phyloP scores from a whole-genome alignment of 2,888 invertebrate genomes.

The Eupithecia subumbrata region DNA sequence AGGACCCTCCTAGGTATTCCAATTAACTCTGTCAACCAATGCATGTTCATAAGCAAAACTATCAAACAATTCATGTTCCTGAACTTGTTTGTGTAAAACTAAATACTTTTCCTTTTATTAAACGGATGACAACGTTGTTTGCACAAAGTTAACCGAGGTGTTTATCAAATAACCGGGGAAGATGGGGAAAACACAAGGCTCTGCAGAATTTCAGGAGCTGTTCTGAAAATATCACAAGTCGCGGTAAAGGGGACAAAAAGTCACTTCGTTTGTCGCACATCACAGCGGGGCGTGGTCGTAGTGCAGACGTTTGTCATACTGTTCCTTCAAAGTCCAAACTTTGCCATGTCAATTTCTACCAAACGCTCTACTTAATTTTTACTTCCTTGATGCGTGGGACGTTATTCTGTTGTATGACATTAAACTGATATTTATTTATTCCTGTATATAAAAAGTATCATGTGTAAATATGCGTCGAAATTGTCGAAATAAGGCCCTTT shows the following conservation, averaged over 20 bases:
- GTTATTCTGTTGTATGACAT: too few species aligned
- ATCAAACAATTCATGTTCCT: neutral
- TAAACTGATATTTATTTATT: too few species aligned
- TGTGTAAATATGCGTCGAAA: too few species aligned
- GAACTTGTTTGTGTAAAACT: neutral
- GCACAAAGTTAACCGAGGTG: neutral
- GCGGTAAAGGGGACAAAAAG: conserved; percentile 54
- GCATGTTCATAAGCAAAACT: neutral
- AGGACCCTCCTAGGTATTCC: neutral
- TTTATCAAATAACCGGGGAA: conserved; percentile 10
- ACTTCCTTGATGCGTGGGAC: too few species aligned
- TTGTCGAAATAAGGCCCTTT: too few species aligned
- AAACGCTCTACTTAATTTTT: too few species aligned
- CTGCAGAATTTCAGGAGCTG: conserved; percentile 45
- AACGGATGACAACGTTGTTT: neutral
- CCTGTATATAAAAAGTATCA: too few species aligned
- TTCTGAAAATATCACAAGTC: conserved; percentile 54
- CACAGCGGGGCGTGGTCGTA: conserved; percentile 28
- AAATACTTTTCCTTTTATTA: neutral
- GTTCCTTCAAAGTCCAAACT: neutral
- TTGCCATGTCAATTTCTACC: neutral
- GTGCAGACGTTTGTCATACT: conserved; percentile 8
- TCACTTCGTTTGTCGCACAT: conserved; percentile 45
- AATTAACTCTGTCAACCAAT: neutral
- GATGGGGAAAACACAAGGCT: conserved; percentile 15